Evolutionary conservation across 1,140 invertebrate genomes (phyloP), one percentile per base, ranked within the genome.

Genomic region (Eubasilissa regina): DNA sequence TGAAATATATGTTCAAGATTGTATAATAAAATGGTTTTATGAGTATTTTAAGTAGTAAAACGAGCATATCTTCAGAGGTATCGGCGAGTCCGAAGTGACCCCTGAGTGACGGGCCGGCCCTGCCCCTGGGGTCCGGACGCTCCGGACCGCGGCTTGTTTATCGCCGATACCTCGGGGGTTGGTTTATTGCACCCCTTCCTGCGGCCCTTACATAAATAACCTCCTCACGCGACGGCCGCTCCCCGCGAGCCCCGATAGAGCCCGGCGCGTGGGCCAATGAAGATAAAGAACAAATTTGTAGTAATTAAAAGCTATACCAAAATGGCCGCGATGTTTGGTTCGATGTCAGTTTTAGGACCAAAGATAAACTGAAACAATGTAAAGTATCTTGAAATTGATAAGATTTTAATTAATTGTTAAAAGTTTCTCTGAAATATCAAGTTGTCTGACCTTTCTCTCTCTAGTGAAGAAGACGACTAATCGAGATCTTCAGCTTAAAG

Each of bases 161-260:
- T 64, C 60, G 60, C 19, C 12, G 7, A 64, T 64, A 64, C 19
- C 60, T 44, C 60, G 35, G 19, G 60, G 60, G 60, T 44, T 64
- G 13, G 19, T 64, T 62, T 64, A 64, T 43, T 19, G 25, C 25
- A 64, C 60, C 25, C 58, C 25, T 64, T 43, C 60, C 60, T 0
- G 1, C 25, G 60, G 55, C 17, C 21, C 55, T 64, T 64, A 64
- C 60, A 64, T 64, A 64, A 64, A 64, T 64, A 64, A 64, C 60
- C 60, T 25, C 60, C 3, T n/a, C 7, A 43, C 19, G 17, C 58
- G 4, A 17, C 56, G 0, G 8, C 17, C 21, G 12, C 21, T 11
- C 25, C 35, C 13, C 35, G 8, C 43, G 6, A 10, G 21, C 62
- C n/a, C 43, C 8, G 21, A 15, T 43, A 15, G 35, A 1, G 13